phyloP scores from a whole-genome alignment of 2,113 vertebrate genomes.

The Manacus vitellinus region DNA sequence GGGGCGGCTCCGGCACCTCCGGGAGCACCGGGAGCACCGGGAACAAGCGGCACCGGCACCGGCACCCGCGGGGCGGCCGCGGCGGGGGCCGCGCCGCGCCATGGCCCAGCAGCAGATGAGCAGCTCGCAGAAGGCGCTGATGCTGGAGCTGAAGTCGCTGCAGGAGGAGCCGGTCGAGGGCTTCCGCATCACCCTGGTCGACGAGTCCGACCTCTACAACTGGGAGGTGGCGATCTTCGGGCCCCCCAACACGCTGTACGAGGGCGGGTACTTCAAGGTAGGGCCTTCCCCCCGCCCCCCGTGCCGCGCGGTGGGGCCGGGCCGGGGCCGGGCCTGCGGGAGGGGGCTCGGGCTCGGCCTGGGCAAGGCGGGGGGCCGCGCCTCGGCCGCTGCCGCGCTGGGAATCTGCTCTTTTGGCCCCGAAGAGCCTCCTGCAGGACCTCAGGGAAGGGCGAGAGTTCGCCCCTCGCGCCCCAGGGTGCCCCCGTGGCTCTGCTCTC shows the following conservation, averaged over 20 bases:
- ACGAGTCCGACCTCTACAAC: conserved; percentile 94
- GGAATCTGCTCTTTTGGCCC: neutral
- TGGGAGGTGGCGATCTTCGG: conserved; percentile 96
- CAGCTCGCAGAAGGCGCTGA: conserved; percentile 92
- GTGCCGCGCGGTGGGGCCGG: neutral
- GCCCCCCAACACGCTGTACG: conserved; percentile 92
- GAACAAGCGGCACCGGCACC: neutral
- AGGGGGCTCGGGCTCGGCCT: neutral
- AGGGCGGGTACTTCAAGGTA: conserved; percentile 97
- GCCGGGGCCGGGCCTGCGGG: neutral
- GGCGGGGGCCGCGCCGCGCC: neutral
- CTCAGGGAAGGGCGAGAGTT: accelerated
- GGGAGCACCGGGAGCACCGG: neutral
- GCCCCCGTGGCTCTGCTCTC: neutral
- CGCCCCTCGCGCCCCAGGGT: accelerated
- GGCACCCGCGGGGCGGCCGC: neutral
- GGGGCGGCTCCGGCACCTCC: neutral
- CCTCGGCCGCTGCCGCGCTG: neutral
- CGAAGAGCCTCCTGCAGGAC: neutral
- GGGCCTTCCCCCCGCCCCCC: neutral
- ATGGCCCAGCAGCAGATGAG: conserved; percentile 92
- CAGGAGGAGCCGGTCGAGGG: conserved; percentile 85
- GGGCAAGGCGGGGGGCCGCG: neutral
- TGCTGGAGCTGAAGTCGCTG: conserved; percentile 94
- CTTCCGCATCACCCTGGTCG: conserved; percentile 92